Percentiles rank a stretch among this genome's conserved stretches.
These are phyloP conservation scores for Leptopterna dolabrata DNA, from an alignment of 2,888 invertebrate genomes.

Conservation along the genomic window DNA sequence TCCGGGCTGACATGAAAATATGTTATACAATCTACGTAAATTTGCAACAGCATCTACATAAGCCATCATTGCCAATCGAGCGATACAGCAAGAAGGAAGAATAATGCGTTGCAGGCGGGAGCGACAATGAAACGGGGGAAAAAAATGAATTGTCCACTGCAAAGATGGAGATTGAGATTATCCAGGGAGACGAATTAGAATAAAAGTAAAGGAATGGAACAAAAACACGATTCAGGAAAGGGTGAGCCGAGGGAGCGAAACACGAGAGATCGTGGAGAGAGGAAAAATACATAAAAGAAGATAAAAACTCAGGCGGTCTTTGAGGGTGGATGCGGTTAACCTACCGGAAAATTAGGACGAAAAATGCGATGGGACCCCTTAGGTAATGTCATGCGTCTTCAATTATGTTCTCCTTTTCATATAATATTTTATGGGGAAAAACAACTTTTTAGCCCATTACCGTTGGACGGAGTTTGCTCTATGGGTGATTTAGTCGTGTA, in stretches of 20 bases:
- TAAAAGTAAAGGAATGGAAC: neutral
- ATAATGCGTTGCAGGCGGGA: no score
- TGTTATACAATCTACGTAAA: no score
- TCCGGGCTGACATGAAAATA: no score
- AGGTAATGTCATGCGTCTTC: neutral
- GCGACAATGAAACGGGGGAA: no score
- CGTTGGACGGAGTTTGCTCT: no score
- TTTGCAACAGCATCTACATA: no score
- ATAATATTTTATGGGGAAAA: neutral
- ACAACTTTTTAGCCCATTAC: no score
- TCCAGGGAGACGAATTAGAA: neutral
- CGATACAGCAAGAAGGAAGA: no score
- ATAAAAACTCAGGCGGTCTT: neutral
- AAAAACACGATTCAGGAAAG: neutral
- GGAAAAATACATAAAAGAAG: neutral
- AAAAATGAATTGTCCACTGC: neutral
- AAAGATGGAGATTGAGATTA: neutral
- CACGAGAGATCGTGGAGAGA: neutral
- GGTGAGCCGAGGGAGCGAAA: neutral
- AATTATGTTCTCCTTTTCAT: neutral
- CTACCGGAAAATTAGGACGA: slow-evolving; percentile 11
- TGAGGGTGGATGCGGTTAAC: neutral
- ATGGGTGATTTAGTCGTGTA: no score
- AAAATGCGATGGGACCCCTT: neutral
- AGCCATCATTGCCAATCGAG: no score